Evolutionary conservation across 2,797 vertebrate genomes (phyloP).

Genomic region (Remorina albescens): DNA sequence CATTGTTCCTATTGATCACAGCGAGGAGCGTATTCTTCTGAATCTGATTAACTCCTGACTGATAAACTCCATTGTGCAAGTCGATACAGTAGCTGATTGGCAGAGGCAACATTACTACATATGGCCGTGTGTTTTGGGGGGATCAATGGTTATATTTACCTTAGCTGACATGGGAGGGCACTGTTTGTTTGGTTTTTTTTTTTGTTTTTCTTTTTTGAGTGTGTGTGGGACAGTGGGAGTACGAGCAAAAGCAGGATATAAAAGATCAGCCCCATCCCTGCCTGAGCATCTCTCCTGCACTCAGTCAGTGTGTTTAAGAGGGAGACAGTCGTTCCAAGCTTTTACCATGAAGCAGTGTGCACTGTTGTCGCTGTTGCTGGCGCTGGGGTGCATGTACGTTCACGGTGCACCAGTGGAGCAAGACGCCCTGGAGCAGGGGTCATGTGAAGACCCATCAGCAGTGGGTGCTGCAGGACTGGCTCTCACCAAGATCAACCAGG

Average conservation of each 20-base stretch:
- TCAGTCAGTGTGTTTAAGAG: neutral
- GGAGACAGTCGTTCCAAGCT: constrained; percentile 6
- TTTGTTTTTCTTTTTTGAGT: no score
- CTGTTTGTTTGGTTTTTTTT: no score
- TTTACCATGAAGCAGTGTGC: constrained; percentile 72
- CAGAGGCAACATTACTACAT: neutral
- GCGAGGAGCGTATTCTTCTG: constrained; percentile 5
- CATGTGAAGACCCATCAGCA: constrained; percentile 65
- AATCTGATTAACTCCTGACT: neutral
- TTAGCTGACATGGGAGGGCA: neutral
- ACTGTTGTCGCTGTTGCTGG: constrained; percentile 69
- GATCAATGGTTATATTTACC: constrained; percentile 71
- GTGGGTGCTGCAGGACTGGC: constrained; percentile 64
- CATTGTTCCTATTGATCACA: constrained; percentile 16
- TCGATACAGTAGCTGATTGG: constrained; percentile 39
- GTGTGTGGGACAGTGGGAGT: neutral
- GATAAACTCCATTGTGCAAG: constrained; percentile 60
- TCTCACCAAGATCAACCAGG: constrained; percentile 80
- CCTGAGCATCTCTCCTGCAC: constrained; percentile 12
- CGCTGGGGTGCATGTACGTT: constrained; percentile 45
- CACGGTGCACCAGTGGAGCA: constrained; percentile 64
- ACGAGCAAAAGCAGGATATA: constrained; percentile 53
- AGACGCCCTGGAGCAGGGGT: constrained; percentile 25
- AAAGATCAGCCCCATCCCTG: constrained; percentile 10
- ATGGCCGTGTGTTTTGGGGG: constrained; percentile 1